Base-by-base conservation (phyloP, 2,888 invertebrate genomes). In the Anticlea derivata region DNA sequence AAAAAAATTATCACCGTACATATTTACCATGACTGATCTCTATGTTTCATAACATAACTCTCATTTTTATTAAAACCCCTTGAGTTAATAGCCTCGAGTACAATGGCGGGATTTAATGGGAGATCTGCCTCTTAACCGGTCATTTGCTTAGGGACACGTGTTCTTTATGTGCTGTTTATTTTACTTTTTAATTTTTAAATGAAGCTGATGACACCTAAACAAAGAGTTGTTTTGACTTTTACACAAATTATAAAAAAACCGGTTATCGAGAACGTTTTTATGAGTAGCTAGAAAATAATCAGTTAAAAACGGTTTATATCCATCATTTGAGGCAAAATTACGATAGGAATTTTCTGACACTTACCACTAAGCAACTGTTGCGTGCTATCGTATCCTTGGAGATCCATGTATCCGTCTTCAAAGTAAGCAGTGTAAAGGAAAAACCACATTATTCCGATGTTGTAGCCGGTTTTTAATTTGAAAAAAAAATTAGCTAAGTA, bases 311-410 rank as follows among this genome's bases (percentile, higher is more conserved):
- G n/a, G n/a, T n/a, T n/a, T n/a, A n/a, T n/a, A n/a, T n/a, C n/a
- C n/a, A n/a, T n/a, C n/a, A n/a, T n/a, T n/a, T n/a, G n/a, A n/a
- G n/a, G n/a, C n/a, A 7, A 31, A 12, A 29, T 17, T 10, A 0
- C 2, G 31, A 7, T 7, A n/a, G 7, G n/a, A 12, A 20, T 33
- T 13, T 38, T 17, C 4, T 17, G 17, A 17, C 2, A 52, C 85
- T 83, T 77, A 86, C 85, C 85, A 50, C 84, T 78, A 39, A 85
- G 72, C 51, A 85, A 70, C 60, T 85, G 84, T 63, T 85, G 85
- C 10, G 83, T 83, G 61, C 84, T 86, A 65, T 86, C 85, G 55
- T 83, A 85, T 57, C 80, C 80, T 75, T 85, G 85, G 13, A 83
- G 80, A 63, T 86, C 85, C 84, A 84, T 77, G 56, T 75, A 75